These are phyloP conservation scores for Drosophila ezoana DNA, from an alignment of 2,888 invertebrate genomes.

Conservation along the genomic window DNA sequence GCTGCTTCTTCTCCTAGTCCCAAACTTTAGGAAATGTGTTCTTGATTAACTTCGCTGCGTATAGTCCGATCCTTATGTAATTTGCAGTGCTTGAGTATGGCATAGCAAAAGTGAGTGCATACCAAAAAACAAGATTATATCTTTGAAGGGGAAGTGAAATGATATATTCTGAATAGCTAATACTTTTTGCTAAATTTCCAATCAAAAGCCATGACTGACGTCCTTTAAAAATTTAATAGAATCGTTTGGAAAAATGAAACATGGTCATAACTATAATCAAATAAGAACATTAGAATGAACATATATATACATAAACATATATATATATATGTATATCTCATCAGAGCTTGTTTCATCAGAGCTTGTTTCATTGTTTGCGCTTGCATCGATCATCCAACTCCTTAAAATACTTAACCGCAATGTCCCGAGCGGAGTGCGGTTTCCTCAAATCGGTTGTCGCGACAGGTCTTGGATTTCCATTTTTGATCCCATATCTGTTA, in stretches of 20 bases:
- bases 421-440: slow-evolving; percentile 6
- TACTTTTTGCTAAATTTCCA: too few relatives aligned
- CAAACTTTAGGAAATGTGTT: too few relatives aligned
- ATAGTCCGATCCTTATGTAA: too few relatives aligned
- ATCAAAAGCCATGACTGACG: not conserved
- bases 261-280: not conserved
- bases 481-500: not conserved
- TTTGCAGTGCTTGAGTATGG: too few relatives aligned
- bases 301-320: too few relatives aligned
- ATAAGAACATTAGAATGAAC: not conserved
- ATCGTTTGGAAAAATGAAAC: not conserved
- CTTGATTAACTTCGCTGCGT: too few relatives aligned
- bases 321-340: too few relatives aligned
- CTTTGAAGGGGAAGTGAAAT: too few relatives aligned
- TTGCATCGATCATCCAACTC: slow-evolving; percentile 27
- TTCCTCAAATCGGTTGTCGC: not conserved
- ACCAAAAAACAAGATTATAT: too few relatives aligned
- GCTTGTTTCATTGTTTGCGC: not conserved
- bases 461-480: not conserved
- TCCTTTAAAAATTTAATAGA: not conserved
- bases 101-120: too few relatives aligned
- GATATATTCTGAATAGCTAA: too few relatives aligned
- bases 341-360: not conserved
- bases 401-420: slow-evolving; percentile 26
- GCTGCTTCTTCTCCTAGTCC: too few relatives aligned